Evolutionary conservation across 2,888 invertebrate species (phyloP).

Genomic region (Gisinianus flammeolus): DNA sequence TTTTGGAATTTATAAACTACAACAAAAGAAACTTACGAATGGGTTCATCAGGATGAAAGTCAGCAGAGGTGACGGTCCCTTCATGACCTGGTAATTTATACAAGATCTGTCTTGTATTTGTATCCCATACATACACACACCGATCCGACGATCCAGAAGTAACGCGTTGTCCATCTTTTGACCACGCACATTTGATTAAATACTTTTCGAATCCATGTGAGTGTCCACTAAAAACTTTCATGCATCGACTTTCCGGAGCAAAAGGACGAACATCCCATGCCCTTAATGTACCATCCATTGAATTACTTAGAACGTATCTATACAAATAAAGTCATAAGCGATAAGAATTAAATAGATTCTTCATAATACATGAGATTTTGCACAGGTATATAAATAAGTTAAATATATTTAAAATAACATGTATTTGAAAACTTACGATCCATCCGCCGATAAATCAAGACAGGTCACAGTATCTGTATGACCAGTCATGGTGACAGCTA

Average conservation of each 20-base stretch:
- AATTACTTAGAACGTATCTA: slow-evolving; percentile 79
- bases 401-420: no score
- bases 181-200: slow-evolving; percentile 90
- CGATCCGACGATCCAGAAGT: slow-evolving; percentile 94
- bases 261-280: slow-evolving; percentile 98
- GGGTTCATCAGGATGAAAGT: slow-evolving; percentile 93
- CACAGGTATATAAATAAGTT: no score
- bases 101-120: slow-evolving; percentile 84
- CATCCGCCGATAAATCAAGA: slow-evolving; percentile 80
- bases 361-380: no score
- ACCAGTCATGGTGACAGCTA: slow-evolving; percentile 84
- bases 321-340: no score
- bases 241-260: slow-evolving; percentile 89
- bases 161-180: slow-evolving; percentile 88
- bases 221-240: slow-evolving; percentile 70
- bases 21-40: slow-evolving; percentile 72
- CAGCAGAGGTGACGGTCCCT: slow-evolving; percentile 95
- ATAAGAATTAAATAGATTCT: no score
- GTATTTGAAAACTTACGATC: slow-evolving; percentile 66
- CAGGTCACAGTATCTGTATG: slow-evolving; percentile 96
- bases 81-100: slow-evolving; percentile 98
- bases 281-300: slow-evolving; percentile 94
- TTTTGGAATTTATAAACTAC: no score
- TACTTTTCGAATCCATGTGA: slow-evolving; percentile 67
- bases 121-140: slow-evolving; percentile 97